phyloP scores from a whole-genome alignment of 2,113 vertebrate genomes.

The Tachycineta bicolor region DNA sequence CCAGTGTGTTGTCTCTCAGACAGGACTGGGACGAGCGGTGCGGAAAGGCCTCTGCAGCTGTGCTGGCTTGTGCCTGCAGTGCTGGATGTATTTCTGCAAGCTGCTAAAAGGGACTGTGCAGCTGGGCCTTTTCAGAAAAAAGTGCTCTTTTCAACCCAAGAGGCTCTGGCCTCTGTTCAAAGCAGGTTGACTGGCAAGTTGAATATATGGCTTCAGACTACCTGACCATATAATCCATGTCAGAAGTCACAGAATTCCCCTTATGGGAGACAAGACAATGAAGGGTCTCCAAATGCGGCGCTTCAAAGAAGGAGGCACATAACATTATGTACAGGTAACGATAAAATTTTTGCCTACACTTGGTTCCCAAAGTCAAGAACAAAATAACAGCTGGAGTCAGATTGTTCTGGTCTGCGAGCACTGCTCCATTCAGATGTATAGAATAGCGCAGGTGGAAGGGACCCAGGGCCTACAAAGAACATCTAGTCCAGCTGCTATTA shows the following conservation, averaged over 20 bases:
- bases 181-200: neutral
- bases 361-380: neutral
- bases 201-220: neutral
- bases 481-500: neutral
- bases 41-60: neutral
- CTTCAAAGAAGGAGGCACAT: neutral
- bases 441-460: neutral
- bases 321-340: neutral
- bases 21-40: neutral
- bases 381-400: neutral
- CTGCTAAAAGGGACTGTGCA: neutral
- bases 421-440: neutral
- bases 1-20: neutral
- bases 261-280: neutral
- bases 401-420: neutral
- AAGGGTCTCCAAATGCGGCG: neutral
- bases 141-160: neutral
- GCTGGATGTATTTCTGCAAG: neutral
- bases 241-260: neutral
- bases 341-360: neutral
- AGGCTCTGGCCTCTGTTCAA: neutral
- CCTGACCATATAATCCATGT: neutral
- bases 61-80: neutral
- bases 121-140: neutral
- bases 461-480: neutral